Conservation (phyloP, 1,140 invertebrate species). For the Scaptomyza montana region DNA sequence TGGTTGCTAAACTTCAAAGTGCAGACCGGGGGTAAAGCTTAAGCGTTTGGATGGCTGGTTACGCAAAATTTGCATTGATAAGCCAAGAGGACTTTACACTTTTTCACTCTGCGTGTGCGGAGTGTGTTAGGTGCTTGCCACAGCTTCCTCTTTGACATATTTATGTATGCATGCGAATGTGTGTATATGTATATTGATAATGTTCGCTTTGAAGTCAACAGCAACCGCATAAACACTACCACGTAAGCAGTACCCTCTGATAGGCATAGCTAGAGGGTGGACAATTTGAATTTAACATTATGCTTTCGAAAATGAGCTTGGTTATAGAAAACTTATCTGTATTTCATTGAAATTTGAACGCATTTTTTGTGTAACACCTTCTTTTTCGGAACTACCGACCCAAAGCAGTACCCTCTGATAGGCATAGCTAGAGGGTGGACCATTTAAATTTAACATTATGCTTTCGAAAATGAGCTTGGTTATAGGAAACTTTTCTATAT, state of each 20-base stretch:
- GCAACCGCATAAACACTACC: constrained; percentile 9
- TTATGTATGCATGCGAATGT: neutral
- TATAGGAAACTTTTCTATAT: too few relatives aligned
- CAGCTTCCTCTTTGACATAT: constrained; percentile 42
- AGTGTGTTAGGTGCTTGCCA: constrained; percentile 35
- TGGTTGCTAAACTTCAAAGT: constrained; percentile 65
- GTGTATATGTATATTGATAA: constrained; percentile 36
- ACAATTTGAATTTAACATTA: neutral
- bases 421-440: neutral
- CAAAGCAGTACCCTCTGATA: neutral
- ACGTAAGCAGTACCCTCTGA: neutral
- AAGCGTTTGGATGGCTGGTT: constrained; percentile 28
- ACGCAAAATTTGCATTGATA: constrained; percentile 71
- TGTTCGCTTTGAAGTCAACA: constrained; percentile 54
- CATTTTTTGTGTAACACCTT: too few relatives aligned
- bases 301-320: too few relatives aligned
- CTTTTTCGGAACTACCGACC: too few relatives aligned
- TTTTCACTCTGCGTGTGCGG: neutral
- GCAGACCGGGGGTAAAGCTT: constrained; percentile 19
- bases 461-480: too few relatives aligned
- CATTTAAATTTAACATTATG: neutral
- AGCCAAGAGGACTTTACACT: constrained; percentile 14
- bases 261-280: neutral
- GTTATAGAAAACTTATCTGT: too few relatives aligned
- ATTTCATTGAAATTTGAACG: too few relatives aligned